Base-by-base conservation (phyloP, 1,140 invertebrate species). In the Drosophila erecta region DNA sequence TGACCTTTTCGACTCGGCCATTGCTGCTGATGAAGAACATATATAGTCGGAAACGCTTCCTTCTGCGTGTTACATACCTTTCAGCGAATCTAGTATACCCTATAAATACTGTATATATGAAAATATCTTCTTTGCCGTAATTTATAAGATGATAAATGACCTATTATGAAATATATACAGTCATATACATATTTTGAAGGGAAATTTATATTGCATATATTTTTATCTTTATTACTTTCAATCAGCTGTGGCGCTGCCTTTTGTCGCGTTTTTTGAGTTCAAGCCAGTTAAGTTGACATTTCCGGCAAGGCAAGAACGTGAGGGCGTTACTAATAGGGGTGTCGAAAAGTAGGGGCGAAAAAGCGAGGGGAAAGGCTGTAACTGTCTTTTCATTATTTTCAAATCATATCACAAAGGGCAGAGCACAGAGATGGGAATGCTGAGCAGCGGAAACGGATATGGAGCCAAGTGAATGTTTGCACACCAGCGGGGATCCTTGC, bases 321-420 rank as follows among this genome's bases (percentile, higher is more conserved):
- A 37, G 46, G 43, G 59, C 33, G 64, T 53, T 70, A 62, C 70
- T 57, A 62, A 72, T 83, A 67, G 47, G 51, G 49, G 62, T 30
- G 61, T 17, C 47, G 3, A 60, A n/a, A 53, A 20, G 14, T 8
- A 30, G 43, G 44, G 40, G 35, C 22, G 30, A 15, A 41, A 43
- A 64, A 44, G 24, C 59, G 54, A 17, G 35, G 40, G 33, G 12
- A 14, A n/a, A 41, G 44, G 66, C 58, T 56, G 53, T 49, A 38
- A 60, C 61, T 65, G 84, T 60, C 72, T 85, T 89, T 89, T 89
- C 85, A 89, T 89, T 89, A 89, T 89, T 89, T 89, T 89, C 81
- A 89, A 89, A 89, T 89, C 84, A 89, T 89, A 89, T 89, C 79
- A 89, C 44, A 80, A 83, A 78, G 30, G 53, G 47, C 61, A 47